Conservation (phyloP, 2,797 vertebrate species). For the Pempheris klunzingeri region DNA sequence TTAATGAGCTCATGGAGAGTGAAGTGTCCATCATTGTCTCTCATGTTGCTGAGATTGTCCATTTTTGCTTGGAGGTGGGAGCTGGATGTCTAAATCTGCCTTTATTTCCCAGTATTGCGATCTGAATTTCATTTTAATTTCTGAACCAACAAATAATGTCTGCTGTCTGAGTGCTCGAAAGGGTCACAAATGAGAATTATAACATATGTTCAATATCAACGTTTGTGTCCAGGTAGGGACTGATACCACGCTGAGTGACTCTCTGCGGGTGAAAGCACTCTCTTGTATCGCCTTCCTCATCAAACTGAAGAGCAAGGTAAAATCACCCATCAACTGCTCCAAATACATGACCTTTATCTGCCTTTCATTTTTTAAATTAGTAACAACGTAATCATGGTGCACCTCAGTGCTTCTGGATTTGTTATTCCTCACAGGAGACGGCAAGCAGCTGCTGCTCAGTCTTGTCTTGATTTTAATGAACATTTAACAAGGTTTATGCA, state of each 20-base stretch:
- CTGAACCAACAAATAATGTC: not conserved
- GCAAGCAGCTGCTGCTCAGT: not conserved
- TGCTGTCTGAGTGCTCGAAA: not conserved
- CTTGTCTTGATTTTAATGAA: not conserved
- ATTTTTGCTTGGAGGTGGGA: conserved; percentile 90
- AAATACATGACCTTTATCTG: conserved; percentile 1
- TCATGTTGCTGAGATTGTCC: conserved; percentile 87
- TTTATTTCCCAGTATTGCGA: not conserved
- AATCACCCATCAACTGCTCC: not conserved
- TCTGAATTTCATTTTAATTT: not conserved
- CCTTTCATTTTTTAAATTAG: not conserved
- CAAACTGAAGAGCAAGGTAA: conserved; percentile 92
- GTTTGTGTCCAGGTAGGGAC: conserved; percentile 84
- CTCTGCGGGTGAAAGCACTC: conserved; percentile 89
- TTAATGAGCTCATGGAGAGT: conserved; percentile 92
- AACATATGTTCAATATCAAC: not conserved
- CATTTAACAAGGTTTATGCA: not conserved
- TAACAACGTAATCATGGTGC: too few species aligned
- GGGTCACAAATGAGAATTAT: not conserved
- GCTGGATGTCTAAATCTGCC: not conserved
- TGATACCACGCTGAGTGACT: conserved; percentile 83
- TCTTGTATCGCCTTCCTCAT: conserved; percentile 90
- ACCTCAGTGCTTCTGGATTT: too few species aligned
- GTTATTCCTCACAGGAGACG: not conserved
- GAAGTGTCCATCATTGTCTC: conserved; percentile 90